Percentiles rank a stretch among this genome's conserved stretches.
These are phyloP conservation scores for Apodemia mormo DNA, from an alignment of 2,888 invertebrate species.

Conservation along the genomic window DNA sequence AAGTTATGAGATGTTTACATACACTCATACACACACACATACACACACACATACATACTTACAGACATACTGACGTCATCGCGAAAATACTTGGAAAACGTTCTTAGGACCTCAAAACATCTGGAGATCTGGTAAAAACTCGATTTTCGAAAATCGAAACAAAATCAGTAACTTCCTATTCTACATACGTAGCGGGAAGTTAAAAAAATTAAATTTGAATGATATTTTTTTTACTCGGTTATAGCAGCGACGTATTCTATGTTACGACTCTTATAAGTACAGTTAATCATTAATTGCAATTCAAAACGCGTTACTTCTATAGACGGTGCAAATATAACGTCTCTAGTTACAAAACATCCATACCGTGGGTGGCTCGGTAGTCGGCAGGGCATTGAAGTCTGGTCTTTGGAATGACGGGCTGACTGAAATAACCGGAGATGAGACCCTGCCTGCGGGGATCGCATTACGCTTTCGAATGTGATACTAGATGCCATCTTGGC, in stretches of 20 bases:
- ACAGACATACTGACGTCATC: no score
- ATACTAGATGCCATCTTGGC: constrained; percentile 29
- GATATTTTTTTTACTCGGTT: neutral
- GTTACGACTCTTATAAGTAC: neutral
- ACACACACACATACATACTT: no score
- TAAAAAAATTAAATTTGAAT: no score
- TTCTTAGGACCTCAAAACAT: no score
- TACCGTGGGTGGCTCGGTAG: neutral
- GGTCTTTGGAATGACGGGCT: constrained; percentile 44
- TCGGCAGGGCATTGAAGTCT: constrained; percentile 50
- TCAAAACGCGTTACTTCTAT: neutral
- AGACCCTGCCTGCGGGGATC: constrained; percentile 30
- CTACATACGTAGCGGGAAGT: no score
- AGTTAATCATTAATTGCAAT: neutral
- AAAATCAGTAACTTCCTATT: no score
- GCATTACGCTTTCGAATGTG: constrained; percentile 29
- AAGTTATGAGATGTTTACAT: no score
- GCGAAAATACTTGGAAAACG: no score
- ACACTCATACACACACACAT: no score
- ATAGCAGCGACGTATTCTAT: neutral
- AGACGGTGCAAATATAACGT: neutral
- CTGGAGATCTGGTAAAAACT: no score
- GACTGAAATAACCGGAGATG: constrained; percentile 36
- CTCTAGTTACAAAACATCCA: neutral
- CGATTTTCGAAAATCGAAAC: no score